phyloP scores from a whole-genome alignment of 2,113 vertebrate genomes.

The Oreotrochilus melanogaster region DNA sequence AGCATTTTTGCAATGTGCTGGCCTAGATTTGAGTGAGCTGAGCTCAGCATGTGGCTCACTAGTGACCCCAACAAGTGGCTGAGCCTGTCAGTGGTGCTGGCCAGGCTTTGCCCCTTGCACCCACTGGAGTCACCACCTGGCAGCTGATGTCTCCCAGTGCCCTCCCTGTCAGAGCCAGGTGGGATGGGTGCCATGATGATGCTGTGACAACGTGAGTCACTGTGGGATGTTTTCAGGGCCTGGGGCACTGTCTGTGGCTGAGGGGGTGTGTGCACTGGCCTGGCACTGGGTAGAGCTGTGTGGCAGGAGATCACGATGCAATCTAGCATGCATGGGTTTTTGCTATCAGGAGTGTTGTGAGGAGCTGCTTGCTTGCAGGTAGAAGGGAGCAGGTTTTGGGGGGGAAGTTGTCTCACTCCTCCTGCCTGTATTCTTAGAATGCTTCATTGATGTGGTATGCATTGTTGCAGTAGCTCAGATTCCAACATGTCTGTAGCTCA shows the following conservation, averaged over 20 bases:
- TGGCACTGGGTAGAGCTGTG: rapidly evolving
- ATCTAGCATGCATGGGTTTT: neutral
- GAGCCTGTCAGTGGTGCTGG: neutral
- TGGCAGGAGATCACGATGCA: neutral
- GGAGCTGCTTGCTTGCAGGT: neutral
- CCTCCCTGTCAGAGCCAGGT: neutral
- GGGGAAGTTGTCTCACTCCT: neutral
- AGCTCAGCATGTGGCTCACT: neutral
- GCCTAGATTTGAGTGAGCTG: neutral
- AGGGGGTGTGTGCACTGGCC: neutral
- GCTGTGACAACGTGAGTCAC: slow-evolving; percentile 2
- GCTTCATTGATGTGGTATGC: neutral
- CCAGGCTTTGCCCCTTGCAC: rapidly evolving
- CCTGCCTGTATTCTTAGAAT: neutral
- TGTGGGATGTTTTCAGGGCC: neutral
- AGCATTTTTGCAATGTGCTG: rapidly evolving
- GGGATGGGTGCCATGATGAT: rapidly evolving
- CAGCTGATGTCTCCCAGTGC: rapidly evolving
- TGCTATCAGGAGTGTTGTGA: neutral
- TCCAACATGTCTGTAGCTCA: neutral
- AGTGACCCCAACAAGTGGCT: neutral
- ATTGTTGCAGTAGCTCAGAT: neutral
- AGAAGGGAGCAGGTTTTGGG: neutral
- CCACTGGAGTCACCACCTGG: rapidly evolving
- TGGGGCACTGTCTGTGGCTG: neutral